Base-by-base conservation (phyloP, 2,888 invertebrate species). In the Tortricodes alternella region DNA sequence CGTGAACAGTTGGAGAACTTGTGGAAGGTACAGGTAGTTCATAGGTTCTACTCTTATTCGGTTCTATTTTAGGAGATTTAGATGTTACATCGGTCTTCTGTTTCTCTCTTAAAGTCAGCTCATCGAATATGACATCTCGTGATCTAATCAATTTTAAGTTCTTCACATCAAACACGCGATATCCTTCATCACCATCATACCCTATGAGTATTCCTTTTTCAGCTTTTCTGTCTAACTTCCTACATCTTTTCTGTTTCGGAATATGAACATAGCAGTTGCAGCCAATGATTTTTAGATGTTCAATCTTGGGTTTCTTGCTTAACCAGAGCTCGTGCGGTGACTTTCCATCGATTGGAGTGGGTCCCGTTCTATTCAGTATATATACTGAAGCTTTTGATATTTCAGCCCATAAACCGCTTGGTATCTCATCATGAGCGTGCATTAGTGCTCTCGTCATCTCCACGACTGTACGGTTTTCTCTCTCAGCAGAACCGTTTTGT, bases 171-270 rank as follows among this genome's bases (percentile, higher is more conserved):
- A 16, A 52, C 2, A 52, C 23, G 2, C 43, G 19, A n/a, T 53
- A 53, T 8, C 53, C 53, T 11, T 44, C 53, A 34, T 53, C 53
- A 37, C 11, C 3, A 3, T 52, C 52, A 18, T 52, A 44, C 8
- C 44, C 52, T 8, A 52, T 44, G 1, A 52, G 37, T 13, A 52
- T 5, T 2, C 34, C 52, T 23, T 41, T 41, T 34, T 35, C 24
- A 27, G 48, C 48, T 27, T 48, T 55, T 43, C 41, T 49, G 43
- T 18, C 9, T 9, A 50, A 7, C 8, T 21, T 41, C 6, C 13
- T 24, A n/a, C n/a, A n/a, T n/a, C 44, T 27, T 0, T n/a, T 27
- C 2, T 16, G 16, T 41, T 39, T 48, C 11, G 51, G 35, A 13
- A 57, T 16, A 13, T 57, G 51, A 15, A 41, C n/a, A 16, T 39